Conservation (phyloP, 2,113 vertebrate species). For the Prietella phreatophila region DNA sequence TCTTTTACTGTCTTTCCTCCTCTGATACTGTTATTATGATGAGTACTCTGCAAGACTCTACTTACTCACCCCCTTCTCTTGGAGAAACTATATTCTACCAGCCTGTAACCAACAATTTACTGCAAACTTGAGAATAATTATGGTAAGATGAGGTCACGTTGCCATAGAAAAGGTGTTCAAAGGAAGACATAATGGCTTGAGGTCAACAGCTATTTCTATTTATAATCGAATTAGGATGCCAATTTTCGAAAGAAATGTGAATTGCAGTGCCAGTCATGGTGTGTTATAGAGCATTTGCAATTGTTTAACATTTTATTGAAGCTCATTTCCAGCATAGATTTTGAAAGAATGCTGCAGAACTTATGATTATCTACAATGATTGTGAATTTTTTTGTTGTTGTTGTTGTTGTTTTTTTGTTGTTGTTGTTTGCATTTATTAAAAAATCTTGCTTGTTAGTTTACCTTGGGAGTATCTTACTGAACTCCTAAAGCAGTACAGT, state of each 20-base stretch:
- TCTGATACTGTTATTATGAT: slow-evolving; percentile 46
- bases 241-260: neutral
- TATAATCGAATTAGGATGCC: neutral
- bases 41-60: slow-evolving; percentile 8
- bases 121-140: slow-evolving; percentile 27
- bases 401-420: too few species aligned
- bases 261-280: neutral
- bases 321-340: neutral
- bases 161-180: slow-evolving; percentile 35
- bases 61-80: slow-evolving; percentile 12
- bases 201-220: neutral
- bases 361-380: neutral
- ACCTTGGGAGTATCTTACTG: neutral
- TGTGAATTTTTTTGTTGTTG: neutral
- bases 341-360: neutral
- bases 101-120: slow-evolving; percentile 19
- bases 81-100: slow-evolving; percentile 23
- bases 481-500: slow-evolving; percentile 1
- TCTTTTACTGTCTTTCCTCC: slow-evolving; percentile 29
- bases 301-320: neutral
- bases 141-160: slow-evolving; percentile 15
- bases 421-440: neutral
- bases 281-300: neutral
- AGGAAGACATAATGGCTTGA: neutral
- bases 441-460: too few species aligned